phyloP scores from a whole-genome alignment of 2,113 vertebrate genomes.

The Hyla sarda region DNA sequence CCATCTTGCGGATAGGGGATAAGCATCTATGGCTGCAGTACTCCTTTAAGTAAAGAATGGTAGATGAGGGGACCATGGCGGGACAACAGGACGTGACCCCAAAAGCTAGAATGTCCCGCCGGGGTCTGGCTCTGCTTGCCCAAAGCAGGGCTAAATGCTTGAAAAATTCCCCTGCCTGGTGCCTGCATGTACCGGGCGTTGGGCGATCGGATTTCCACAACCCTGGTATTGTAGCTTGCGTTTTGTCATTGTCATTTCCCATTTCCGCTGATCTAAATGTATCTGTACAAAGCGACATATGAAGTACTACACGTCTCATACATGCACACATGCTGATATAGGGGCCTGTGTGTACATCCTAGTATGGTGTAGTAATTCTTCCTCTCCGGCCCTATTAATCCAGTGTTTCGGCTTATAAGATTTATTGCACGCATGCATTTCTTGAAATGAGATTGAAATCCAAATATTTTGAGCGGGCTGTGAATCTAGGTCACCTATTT shows the following conservation, averaged over 20 bases:
- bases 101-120: no score
- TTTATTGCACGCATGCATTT: conserved; percentile 13
- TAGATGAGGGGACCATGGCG: no score
- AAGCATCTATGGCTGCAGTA: no score
- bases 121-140: no score
- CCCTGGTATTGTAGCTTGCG: background rate
- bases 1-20: no score
- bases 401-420: conserved; percentile 25
- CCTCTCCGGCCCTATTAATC: background rate
- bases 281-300: background rate
- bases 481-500: conserved; percentile 28
- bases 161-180: no score
- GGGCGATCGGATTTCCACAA: no score
- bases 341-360: background rate
- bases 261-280: background rate
- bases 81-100: no score
- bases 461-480: background rate
- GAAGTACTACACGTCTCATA: background rate
- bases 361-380: no score
- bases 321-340: background rate
- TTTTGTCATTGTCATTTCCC: background rate
- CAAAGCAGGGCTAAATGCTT: no score
- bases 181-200: no score
- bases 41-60: no score
- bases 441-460: conserved; percentile 24